phyloP scores from a whole-genome alignment of 2,797 vertebrate genomes.

The Cyprinodon diabolis region DNA sequence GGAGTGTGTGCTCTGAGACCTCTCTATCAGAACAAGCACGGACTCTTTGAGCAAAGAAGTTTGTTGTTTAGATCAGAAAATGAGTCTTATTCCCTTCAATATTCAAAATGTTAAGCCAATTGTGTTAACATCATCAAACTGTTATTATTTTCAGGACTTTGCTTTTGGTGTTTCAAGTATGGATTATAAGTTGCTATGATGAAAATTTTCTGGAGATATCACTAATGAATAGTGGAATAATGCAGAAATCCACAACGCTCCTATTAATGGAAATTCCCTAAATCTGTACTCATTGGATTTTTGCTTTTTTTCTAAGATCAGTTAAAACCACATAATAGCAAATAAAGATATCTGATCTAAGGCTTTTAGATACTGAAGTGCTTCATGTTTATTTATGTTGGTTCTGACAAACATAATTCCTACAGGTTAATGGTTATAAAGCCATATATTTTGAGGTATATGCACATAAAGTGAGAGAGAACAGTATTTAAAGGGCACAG shows the following conservation, averaged over 20 bases:
- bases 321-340: too few relatives aligned
- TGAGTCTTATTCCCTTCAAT: neutral
- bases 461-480: neutral
- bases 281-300: neutral
- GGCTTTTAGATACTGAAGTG: neutral
- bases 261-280: neutral
- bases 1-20: neutral
- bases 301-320: neutral
- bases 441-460: neutral
- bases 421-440: neutral
- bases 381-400: neutral
- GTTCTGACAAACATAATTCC: neutral
- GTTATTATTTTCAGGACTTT: neutral
- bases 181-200: neutral
- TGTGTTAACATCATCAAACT: neutral
- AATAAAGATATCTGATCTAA: neutral
- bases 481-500: neutral
- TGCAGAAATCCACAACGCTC: neutral
- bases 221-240: neutral
- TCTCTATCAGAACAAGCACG: neutral
- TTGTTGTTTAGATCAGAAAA: neutral
- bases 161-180: neutral
- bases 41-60: neutral
- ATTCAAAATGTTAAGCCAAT: neutral
- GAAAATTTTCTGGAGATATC: neutral